These are phyloP conservation scores for Sitobion miscanthi DNA, from an alignment of 1,140 invertebrate genomes.

Conservation along the genomic window DNA sequence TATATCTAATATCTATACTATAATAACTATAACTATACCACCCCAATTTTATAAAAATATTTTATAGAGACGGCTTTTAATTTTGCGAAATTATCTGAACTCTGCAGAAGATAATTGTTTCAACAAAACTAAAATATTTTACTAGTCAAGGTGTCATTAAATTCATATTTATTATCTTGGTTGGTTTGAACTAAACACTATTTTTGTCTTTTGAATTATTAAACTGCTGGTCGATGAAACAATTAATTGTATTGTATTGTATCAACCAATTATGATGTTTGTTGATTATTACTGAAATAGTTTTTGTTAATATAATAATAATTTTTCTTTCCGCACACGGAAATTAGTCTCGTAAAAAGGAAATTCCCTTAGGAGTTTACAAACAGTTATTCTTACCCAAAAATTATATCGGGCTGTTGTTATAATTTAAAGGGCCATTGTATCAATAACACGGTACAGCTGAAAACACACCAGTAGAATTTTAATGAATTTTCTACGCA, in stretches of 20 bases:
- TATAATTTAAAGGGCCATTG: not conserved
- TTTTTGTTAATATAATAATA: not conserved
- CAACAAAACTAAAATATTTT: not conserved
- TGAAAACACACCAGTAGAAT: not conserved
- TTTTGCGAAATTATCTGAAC: not conserved
- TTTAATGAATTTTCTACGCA: slow-evolving; percentile 37
- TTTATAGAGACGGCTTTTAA: not conserved
- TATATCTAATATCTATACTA: too few relatives aligned
- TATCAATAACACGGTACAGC: not conserved
- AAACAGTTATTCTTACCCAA: not conserved
- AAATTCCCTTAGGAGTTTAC: not conserved
- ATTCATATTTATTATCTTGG: not conserved
- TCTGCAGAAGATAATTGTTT: too few relatives aligned
- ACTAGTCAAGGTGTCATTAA: not conserved
- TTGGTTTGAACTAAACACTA: not conserved
- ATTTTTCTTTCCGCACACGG: not conserved
- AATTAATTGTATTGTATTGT: not conserved
- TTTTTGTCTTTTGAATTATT: not conserved
- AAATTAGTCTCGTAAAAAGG: slow-evolving; percentile 22
- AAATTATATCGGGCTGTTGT: not conserved
- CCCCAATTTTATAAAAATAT: not conserved
- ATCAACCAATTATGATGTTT: not conserved
- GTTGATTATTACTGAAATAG: not conserved
- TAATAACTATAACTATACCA: too few relatives aligned
- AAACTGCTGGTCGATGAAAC: not conserved